These are phyloP conservation scores for Sitta carolinensis DNA, from an alignment of 2,797 vertebrate species.

Conservation along the genomic window DNA sequence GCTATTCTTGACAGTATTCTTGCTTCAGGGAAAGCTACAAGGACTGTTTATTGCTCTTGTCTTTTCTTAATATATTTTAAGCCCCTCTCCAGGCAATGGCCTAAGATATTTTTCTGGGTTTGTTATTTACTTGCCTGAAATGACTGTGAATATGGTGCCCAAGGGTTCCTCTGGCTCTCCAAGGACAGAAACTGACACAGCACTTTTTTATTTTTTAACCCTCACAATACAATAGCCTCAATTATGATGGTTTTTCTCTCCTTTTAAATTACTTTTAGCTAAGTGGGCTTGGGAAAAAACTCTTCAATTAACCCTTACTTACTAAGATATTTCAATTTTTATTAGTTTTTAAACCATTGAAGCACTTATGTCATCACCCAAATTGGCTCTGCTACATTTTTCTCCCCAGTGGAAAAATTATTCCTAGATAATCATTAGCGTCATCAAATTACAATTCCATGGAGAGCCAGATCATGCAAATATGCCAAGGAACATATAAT, in stretches of 20 bases:
- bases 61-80: slow-evolving; percentile 53
- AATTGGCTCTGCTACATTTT: slow-evolving; percentile 5
- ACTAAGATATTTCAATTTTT: neutral
- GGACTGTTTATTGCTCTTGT: slow-evolving; percentile 37
- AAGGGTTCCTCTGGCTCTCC: slow-evolving; percentile 25
- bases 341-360: slow-evolving; percentile 16
- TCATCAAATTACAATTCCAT: slow-evolving; percentile 31
- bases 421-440: slow-evolving; percentile 1
- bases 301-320: neutral
- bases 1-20: slow-evolving; percentile 11
- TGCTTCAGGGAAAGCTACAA: slow-evolving; percentile 48
- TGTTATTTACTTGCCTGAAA: slow-evolving; percentile 45
- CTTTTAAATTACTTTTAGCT: slow-evolving; percentile 18
- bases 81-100: slow-evolving; percentile 51
- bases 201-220: slow-evolving; percentile 40
- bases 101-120: slow-evolving; percentile 36
- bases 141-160: slow-evolving; percentile 19
- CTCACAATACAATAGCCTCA: neutral
- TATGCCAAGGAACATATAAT: neutral
- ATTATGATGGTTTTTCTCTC: neutral
- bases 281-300: neutral
- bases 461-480: neutral
- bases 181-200: slow-evolving; percentile 37
- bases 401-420: slow-evolving; percentile 31
- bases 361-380: neutral